Base-by-base conservation (phyloP, 1,140 invertebrate genomes). In the Tetragonula clypearis region DNA sequence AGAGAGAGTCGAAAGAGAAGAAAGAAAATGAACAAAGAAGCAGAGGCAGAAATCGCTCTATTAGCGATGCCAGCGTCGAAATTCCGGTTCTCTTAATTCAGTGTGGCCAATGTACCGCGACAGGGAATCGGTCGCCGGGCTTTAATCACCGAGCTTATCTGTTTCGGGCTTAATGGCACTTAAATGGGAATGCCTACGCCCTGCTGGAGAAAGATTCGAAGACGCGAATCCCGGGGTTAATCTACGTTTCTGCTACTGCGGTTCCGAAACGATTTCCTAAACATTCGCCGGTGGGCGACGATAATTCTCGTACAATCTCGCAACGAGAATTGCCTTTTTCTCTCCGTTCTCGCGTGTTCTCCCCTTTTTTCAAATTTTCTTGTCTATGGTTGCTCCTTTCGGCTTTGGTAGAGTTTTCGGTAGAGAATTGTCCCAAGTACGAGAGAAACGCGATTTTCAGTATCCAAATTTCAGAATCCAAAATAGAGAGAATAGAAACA, bases 1-100 rank as follows among this genome's bases (percentile, higher is more conserved):
- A 35, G 9, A 68, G 5, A 17, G 2, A 35, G 8, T 6, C 66
- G 19, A 41, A 14, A 12, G 49, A 17, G 35, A 8, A 5, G n/a
- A 49, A 49, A 15, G 14, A 11, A 26, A 17, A 53, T 11, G 21
- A 26, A 49, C 5, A n/a, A 53, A 68, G 14, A 14, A 19, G n/a
- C 65, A 81, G 85, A 73, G 72, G 53, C 75, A 90, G 82, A 90
- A 88, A 90, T 86, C 77, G 82, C 85, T 88, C 82, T 90, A 90
- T 90, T 90, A 89, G 84, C 87, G 86, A 65, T 82, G 55, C 53
- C 78, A 58, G 26, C 68, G 21, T 53, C 49, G 82, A 49, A 74
- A 88, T 86, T 89, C 84, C 75, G 65, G 62, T 88, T 88, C 78
- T 85, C 35, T 72, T 82, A 80, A 89, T 86, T 84, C 73, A 69